A percentile compares a stretch with the other conserved stretches of the same genome.
These are phyloP conservation scores for Morone chrysops DNA, from an alignment of 2,113 vertebrate species.

Conservation along the genomic window DNA sequence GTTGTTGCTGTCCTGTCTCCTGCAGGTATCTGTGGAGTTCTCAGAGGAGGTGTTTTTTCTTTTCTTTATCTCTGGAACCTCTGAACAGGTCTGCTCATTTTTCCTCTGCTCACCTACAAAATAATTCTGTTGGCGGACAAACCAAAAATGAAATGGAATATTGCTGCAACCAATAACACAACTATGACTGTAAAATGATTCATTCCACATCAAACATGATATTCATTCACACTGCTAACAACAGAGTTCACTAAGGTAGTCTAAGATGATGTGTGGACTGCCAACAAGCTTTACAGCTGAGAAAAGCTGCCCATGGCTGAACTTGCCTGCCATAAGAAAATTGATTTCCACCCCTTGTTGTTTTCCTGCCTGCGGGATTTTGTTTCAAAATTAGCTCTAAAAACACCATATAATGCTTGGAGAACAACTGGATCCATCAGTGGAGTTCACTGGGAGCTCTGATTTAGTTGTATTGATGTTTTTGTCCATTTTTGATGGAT, in stretches of 20 bases:
- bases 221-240: not conserved
- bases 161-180: not conserved
- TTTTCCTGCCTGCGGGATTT: too few relatives aligned
- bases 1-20: conserved; percentile 1
- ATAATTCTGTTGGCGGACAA: conserved; percentile 17
- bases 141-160: not conserved
- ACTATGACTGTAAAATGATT: not conserved
- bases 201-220: not conserved
- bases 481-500: not conserved
- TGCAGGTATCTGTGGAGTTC: not conserved
- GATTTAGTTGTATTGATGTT: not conserved
- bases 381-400: not conserved
- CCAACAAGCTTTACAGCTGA: not conserved
- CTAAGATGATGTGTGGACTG: not conserved
- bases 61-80: conserved; percentile 31
- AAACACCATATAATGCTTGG: not conserved
- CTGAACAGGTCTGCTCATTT: conserved; percentile 15
- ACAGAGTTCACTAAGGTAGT: not conserved
- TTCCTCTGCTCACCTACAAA: conserved; percentile 4
- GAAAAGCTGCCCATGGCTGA: not conserved
- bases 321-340: not conserved
- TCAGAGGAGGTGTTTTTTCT: conserved; percentile 19
- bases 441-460: not conserved
- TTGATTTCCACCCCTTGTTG: not conserved
- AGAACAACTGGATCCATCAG: not conserved